A percentile compares a stretch with the other conserved stretches of the same genome.
These are phyloP conservation scores for Papilio gigon DNA, from an alignment of 2,888 invertebrate species.

Conservation along the genomic window DNA sequence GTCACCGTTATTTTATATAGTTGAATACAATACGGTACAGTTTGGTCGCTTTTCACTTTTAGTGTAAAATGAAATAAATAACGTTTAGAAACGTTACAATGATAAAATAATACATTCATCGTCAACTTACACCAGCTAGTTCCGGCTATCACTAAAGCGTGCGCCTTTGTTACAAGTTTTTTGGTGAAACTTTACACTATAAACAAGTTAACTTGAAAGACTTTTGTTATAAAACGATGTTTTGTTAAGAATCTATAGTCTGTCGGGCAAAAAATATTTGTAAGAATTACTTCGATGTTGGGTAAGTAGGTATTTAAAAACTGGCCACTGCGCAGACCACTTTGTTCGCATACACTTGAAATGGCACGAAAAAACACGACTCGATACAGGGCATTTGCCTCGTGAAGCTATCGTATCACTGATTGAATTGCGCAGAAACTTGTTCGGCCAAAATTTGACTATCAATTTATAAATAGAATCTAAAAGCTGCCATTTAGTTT, in stretches of 20 bases:
- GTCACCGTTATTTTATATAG: too few species aligned
- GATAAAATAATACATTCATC: not conserved
- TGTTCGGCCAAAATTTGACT: not conserved
- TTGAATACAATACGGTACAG: not conserved
- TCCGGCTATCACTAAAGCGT: slow-evolving; percentile 3
- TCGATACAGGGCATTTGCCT: slow-evolving; percentile 6
- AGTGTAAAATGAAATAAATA: not conserved
- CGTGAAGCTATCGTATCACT: not conserved
- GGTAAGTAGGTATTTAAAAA: not conserved
- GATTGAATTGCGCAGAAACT: slow-evolving; percentile 16
- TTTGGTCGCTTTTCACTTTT: not conserved
- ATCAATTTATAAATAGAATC: not conserved
- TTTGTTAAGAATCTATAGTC: not conserved
- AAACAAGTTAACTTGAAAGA: not conserved
- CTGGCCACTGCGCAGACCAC: not conserved
- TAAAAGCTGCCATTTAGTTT: not conserved
- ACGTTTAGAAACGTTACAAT: not conserved
- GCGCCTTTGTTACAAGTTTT: not conserved
- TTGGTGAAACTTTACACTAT: not conserved
- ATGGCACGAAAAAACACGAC: slow-evolving; percentile 4
- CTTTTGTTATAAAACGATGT: slow-evolving; percentile 1
- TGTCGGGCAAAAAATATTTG: not conserved
- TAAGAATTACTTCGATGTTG: slow-evolving; percentile 1
- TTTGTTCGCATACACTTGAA: slow-evolving; percentile 13
- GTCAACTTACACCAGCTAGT: not conserved